phyloP scores from a whole-genome alignment of 2,888 invertebrate species.

The Thymelicus lineola region DNA sequence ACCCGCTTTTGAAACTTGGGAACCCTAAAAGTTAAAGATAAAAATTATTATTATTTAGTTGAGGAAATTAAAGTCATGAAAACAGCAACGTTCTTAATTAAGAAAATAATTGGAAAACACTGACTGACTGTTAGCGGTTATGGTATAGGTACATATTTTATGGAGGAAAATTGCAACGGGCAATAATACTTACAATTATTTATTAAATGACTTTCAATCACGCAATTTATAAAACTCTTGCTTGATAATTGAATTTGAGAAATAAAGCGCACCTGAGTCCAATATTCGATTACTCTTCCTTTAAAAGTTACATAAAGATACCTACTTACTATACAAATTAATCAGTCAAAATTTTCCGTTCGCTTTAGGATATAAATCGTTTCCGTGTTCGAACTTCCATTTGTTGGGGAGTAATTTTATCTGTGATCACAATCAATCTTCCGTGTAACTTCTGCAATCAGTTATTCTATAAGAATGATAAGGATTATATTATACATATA shows the following conservation, averaged over 20 bases:
- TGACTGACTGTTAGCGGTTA: neutral
- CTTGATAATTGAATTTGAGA: neutral
- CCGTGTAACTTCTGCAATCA: too few relatives aligned
- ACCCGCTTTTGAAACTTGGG: too few relatives aligned
- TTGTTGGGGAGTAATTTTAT: too few relatives aligned
- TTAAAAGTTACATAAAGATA: neutral
- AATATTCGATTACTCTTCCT: neutral
- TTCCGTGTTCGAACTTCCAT: too few relatives aligned
- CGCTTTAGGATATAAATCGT: neutral
- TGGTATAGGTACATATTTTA: neutral
- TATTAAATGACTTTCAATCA: conserved; percentile 1
- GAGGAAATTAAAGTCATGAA: neutral
- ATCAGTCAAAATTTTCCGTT: neutral
- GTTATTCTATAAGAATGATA: too few relatives aligned
- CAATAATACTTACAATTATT: neutral
- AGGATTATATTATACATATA: too few relatives aligned
- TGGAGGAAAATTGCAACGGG: neutral
- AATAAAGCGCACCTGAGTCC: neutral
- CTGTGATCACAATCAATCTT: too few relatives aligned
- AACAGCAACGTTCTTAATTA: neutral
- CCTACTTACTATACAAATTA: neutral
- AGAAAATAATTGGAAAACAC: neutral
- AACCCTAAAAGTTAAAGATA: too few relatives aligned
- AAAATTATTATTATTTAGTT: neutral
- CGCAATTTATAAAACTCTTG: conserved; percentile 8